A percentile compares a stretch with the other conserved stretches of the same genome.
Evolutionary conservation across 2,797 vertebrate species (phyloP).

Genomic region (Danio kyathit): DNA sequence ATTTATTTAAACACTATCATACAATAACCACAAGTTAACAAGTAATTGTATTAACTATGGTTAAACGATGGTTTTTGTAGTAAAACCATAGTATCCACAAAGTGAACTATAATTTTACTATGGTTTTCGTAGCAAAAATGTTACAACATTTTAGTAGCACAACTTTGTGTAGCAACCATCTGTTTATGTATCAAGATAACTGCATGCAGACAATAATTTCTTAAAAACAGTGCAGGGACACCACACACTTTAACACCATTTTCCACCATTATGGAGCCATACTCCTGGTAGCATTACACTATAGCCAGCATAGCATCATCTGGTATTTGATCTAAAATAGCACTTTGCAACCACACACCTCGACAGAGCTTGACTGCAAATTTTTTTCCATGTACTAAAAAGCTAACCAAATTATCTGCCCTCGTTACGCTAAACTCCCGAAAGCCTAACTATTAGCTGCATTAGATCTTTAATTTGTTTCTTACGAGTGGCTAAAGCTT

Average conservation of each 20-base stretch:
- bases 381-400: conserved; percentile 59
- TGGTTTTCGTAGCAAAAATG: too few species aligned
- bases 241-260: background rate
- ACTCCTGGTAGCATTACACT: background rate
- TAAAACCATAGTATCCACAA: too few species aligned
- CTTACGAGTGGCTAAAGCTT: conserved; percentile 52
- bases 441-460: conserved; percentile 75
- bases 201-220: background rate
- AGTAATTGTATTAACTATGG: too few species aligned
- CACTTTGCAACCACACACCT: conserved; percentile 66
- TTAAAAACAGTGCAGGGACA: background rate
- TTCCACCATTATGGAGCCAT: background rate
- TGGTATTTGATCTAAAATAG: conserved; percentile 30
- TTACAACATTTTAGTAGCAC: too few species aligned
- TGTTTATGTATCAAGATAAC: background rate
- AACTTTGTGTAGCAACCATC: too few species aligned
- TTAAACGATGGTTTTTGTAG: too few species aligned
- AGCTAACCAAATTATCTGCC: conserved; percentile 72
- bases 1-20: too few species aligned
- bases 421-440: conserved; percentile 71
- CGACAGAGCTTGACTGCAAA: conserved; percentile 44
- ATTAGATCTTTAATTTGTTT: conserved; percentile 75
- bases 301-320: background rate
- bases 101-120: too few species aligned
- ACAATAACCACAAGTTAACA: too few species aligned